Base-by-base conservation (phyloP, 2,797 vertebrate species). In the Neoniphon sammara region DNA sequence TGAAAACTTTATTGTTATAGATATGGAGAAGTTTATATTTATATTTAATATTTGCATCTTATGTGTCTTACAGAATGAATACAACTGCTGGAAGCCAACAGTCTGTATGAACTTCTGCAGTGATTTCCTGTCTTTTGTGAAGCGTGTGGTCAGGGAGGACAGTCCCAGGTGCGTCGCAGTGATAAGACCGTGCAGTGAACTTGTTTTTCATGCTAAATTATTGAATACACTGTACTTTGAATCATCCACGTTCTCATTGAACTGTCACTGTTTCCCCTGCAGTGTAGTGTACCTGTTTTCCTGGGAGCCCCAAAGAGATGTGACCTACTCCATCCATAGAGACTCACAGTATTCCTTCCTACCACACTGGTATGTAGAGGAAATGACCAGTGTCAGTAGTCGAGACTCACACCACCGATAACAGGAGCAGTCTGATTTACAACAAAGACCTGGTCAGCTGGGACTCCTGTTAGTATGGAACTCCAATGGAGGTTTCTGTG, bases 21-120 rank as follows among this genome's bases (percentile, higher is more conserved):
- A 12, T 42, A 12, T 14, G 39, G 39, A 11, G 11, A 14, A 14
- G 39, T 42, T 3, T 42, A 11, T 42, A 56, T 61, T 17, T 11
- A 60, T 12, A 30, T 7, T 10, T 53, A 52, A 59, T 25, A 18
- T 39, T 34, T 27, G 0, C 2, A 42, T 4, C 34, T 14, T 21
- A 52, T 42, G 17, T 62, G 8, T 30, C 31, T 71, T 61, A 52
- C 68, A 97, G 97, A 93, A 91, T 15, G 97, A 98, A 83, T 82
- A 75, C 7, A 94, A 96, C 58, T 95, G 95, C 93, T 98, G 97
- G 97, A 97, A 94, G 59, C 96, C 96, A 2, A 97, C 96, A 0
- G 96, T 97, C 61, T 97, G 96, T 58, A 96, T 98, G 96, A 98
- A 97, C 89, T 97, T 98, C 82, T 97, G 96, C 81, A 91, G 89